These are phyloP conservation scores for Nannoperca obscura DNA, from an alignment of 2,797 vertebrate species.

Conservation along the genomic window DNA sequence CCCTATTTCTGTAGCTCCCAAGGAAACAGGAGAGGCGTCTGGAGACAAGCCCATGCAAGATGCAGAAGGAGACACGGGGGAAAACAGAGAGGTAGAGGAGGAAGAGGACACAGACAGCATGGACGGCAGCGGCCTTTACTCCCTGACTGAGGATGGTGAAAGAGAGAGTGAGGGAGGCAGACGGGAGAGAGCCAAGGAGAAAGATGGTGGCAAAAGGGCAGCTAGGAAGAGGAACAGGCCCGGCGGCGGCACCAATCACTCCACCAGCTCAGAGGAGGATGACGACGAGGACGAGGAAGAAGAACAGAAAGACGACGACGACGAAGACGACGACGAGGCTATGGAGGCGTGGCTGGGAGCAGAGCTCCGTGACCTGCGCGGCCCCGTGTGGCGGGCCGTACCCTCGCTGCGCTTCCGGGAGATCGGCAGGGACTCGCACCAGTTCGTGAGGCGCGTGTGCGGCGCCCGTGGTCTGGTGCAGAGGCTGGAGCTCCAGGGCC, in stretches of 20 bases:
- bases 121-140: constrained; percentile 94
- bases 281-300: constrained; percentile 80
- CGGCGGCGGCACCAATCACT: constrained; percentile 81
- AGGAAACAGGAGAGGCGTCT: constrained; percentile 69
- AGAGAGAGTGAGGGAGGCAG: constrained; percentile 81
- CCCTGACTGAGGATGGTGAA: constrained; percentile 89
- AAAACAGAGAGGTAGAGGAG: constrained; percentile 77
- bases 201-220: constrained; percentile 70
- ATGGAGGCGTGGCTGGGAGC: constrained; percentile 94
- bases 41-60: constrained; percentile 75
- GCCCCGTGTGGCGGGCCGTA: constrained; percentile 89
- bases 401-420: constrained; percentile 90
- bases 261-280: constrained; percentile 88
- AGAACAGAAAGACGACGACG: constrained; percentile 81
- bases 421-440: constrained; percentile 86
- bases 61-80: constrained; percentile 58
- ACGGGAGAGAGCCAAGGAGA: constrained; percentile 71
- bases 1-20: constrained; percentile 62
- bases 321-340: constrained; percentile 90
- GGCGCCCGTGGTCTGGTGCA: constrained; percentile 94
- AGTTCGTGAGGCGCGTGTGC: constrained; percentile 92
- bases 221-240: constrained; percentile 84
- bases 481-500: constrained; percentile 92
- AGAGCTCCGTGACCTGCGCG: constrained; percentile 88
- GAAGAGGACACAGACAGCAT: constrained; percentile 97